Evolutionary conservation across 2,888 invertebrate genomes (phyloP).

Genomic region (Ectemnius lituratus): DNA sequence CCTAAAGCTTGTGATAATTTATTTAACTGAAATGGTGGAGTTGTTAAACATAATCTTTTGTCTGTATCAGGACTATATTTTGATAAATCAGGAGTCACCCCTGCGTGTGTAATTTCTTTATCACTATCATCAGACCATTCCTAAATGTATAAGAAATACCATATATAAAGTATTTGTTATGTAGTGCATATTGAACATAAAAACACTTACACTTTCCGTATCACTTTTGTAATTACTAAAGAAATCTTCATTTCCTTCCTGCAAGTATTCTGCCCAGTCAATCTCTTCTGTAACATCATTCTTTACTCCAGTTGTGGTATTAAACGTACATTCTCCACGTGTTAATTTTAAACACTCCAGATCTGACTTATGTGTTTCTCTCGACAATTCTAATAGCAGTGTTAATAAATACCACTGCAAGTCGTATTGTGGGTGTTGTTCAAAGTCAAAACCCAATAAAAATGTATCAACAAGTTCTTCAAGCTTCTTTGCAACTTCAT

Average conservation of each 20-base stretch:
- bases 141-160: conserved; percentile 39
- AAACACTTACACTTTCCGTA: conserved; percentile 69
- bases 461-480: conserved; percentile 72
- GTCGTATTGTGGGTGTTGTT: conserved; percentile 76
- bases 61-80: conserved; percentile 19
- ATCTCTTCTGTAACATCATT: conserved; percentile 75
- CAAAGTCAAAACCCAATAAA: conserved; percentile 72
- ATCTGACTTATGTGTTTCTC: conserved; percentile 68
- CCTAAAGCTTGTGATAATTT: conserved; percentile 54
- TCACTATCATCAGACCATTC: conserved; percentile 72
- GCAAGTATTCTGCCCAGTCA: conserved; percentile 79
- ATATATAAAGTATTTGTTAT: not conserved
- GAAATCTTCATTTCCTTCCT: conserved; percentile 77
- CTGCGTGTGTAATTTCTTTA: conserved; percentile 32
- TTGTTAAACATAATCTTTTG: conserved; percentile 25
- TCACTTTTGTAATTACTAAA: conserved; percentile 70
- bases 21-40: conserved; percentile 36
- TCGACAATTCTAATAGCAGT: conserved; percentile 77
- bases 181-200: not conserved
- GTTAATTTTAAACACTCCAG: conserved; percentile 60
- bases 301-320: conserved; percentile 55
- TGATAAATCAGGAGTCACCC: conserved; percentile 4
- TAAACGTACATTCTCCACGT: conserved; percentile 58
- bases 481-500: conserved; percentile 77
- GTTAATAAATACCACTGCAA: conserved; percentile 79